phyloP scores from a whole-genome alignment of 2,797 vertebrate genomes.

The Loriculus beryllinus region DNA sequence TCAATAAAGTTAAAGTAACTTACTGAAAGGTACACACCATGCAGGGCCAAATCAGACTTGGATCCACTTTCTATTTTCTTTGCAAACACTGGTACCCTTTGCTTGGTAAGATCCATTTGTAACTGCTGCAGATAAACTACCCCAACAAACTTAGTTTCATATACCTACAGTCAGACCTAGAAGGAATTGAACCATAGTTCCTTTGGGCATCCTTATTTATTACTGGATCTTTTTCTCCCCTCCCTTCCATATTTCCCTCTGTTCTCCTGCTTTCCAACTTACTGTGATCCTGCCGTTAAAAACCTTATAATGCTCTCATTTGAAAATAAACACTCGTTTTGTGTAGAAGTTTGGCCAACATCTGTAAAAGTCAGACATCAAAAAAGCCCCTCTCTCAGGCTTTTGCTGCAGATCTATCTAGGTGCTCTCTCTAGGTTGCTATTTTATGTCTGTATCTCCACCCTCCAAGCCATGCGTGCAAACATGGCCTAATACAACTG shows the following conservation, averaged over 20 bases:
- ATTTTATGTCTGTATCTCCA: not conserved
- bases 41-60: not conserved
- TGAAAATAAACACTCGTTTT: not conserved
- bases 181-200: not conserved
- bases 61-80: not conserved
- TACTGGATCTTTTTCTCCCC: not conserved
- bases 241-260: not conserved
- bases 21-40: not conserved
- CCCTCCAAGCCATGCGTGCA: rapidly evolving
- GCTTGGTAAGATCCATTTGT: not conserved
- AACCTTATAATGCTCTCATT: not conserved
- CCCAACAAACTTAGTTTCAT: not conserved
- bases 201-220: not conserved
- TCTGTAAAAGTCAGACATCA: not conserved
- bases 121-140: not conserved
- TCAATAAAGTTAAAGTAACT: not conserved
- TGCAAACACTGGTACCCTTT: not conserved
- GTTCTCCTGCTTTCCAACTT: not conserved
- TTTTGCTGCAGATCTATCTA: not conserved
- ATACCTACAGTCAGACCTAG: not conserved
- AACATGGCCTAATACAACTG: rapidly evolving
- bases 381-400: not conserved
- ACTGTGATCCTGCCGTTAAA: not conserved
- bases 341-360: not conserved
- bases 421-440: not conserved